phyloP scores from a whole-genome alignment of 2,888 invertebrate genomes.

The Pseudococcus jackbeardsleyi region DNA sequence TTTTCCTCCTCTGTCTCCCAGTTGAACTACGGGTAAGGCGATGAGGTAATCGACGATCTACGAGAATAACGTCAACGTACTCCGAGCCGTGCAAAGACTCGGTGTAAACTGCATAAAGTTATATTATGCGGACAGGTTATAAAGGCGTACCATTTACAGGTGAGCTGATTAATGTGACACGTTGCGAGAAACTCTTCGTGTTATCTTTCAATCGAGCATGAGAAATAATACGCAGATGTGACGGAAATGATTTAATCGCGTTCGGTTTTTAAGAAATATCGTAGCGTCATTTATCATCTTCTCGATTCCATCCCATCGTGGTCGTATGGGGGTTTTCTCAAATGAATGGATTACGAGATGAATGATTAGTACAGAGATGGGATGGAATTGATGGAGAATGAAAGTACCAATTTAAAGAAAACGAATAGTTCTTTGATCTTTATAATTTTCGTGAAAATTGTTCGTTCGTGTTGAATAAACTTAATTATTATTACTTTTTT shows the following conservation, averaged over 20 bases:
- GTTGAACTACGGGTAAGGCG: background rate
- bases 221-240: constrained; percentile 15
- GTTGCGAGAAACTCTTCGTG: background rate
- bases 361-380: background rate
- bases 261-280: background rate
- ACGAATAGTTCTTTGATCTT: no score
- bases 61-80: background rate
- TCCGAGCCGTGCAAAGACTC: background rate
- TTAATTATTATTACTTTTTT: no score
- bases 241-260: constrained; percentile 40
- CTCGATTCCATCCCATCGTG: background rate
- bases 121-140: background rate
- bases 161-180: constrained; percentile 50
- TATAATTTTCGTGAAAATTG: no score
- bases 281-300: background rate
- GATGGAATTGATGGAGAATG: no score
- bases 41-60: constrained; percentile 19
- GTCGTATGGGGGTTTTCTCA: background rate
- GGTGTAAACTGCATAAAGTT: constrained; percentile 14
- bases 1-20: background rate
- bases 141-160: constrained; percentile 13
- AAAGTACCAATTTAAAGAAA: no score
- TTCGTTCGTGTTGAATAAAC: no score
- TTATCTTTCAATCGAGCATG: constrained; percentile 9
- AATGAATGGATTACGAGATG: background rate